phyloP scores from a whole-genome alignment of 1,140 invertebrate genomes.

The Andricus grossulariae region DNA sequence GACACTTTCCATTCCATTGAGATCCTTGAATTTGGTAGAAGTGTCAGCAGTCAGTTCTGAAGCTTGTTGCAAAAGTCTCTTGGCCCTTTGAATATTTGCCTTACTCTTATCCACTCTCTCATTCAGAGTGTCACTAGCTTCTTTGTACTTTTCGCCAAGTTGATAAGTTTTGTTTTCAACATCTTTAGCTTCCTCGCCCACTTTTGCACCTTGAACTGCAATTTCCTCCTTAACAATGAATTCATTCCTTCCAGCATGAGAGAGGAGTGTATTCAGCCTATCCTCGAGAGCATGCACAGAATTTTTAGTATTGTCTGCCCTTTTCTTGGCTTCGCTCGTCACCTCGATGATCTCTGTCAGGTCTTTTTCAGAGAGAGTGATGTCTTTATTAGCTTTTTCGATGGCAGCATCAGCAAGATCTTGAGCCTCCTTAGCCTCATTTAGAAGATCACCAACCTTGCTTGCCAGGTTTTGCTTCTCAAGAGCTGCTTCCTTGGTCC shows the following conservation, averaged over 20 bases:
- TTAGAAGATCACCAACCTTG: slow-evolving; percentile 77
- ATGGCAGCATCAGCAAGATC: slow-evolving; percentile 86
- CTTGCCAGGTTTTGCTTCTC: slow-evolving; percentile 60
- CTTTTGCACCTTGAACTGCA: slow-evolving; percentile 75
- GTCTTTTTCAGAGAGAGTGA: slow-evolving; percentile 84
- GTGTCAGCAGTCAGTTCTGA: slow-evolving; percentile 86
- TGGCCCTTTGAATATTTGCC: slow-evolving; percentile 83
- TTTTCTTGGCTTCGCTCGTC: slow-evolving; percentile 84
- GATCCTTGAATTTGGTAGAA: slow-evolving; percentile 83
- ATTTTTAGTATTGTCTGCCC: slow-evolving; percentile 83
- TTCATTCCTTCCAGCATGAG: slow-evolving; percentile 86
- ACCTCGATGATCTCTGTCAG: slow-evolving; percentile 83
- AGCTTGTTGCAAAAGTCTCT: slow-evolving; percentile 83
- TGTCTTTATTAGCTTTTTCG: slow-evolving; percentile 86
- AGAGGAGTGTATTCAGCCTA: slow-evolving; percentile 82
- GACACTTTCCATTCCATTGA: slow-evolving; percentile 79
- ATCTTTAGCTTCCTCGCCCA: slow-evolving; percentile 77
- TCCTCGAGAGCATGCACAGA: slow-evolving; percentile 82
- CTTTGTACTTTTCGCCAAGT: slow-evolving; percentile 78
- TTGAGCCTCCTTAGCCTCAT: slow-evolving; percentile 86
- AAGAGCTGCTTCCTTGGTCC: slow-evolving; percentile 81
- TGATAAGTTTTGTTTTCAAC: slow-evolving; percentile 76
- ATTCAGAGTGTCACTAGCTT: slow-evolving; percentile 78
- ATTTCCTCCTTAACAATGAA: slow-evolving; percentile 78
- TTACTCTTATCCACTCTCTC: slow-evolving; percentile 80